phyloP scores from a whole-genome alignment of 1,140 invertebrate genomes.

The silkworm (Bombyx mori) region DNA sequence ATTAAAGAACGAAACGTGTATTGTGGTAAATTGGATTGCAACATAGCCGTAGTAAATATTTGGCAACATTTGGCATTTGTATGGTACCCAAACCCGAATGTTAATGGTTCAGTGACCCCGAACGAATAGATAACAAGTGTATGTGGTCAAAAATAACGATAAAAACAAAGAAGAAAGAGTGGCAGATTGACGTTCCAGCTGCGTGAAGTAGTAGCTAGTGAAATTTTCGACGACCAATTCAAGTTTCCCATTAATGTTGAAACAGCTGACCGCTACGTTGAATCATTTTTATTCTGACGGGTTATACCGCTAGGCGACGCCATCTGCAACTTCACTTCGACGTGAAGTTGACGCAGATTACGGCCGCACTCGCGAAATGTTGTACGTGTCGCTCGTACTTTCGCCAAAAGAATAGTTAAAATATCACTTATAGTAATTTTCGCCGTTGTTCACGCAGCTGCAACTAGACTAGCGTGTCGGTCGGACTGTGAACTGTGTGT shows the following conservation, averaged over 20 bases:
- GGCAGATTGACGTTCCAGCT: conserved; percentile 49
- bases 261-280: conserved; percentile 11
- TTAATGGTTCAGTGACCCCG: conserved; percentile 24
- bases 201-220: conserved; percentile 45
- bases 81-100: conserved; percentile 32
- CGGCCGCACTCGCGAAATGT: conserved; percentile 46
- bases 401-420: conserved; percentile 38
- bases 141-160: conserved; percentile 28
- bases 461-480: background rate
- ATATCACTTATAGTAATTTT: conserved; percentile 27
- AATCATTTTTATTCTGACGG: conserved; percentile 41
- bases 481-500: conserved; percentile 15
- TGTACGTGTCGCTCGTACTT: conserved; percentile 61
- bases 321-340: conserved; percentile 36
- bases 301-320: conserved; percentile 33
- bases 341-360: conserved; percentile 41
- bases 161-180: conserved; percentile 24
- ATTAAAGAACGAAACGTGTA: no score
- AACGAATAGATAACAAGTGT: conserved; percentile 41
- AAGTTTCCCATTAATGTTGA: conserved; percentile 18
- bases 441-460: conserved; percentile 4
- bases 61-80: conserved; percentile 18
- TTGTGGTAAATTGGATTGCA: no score
- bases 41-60: no score
- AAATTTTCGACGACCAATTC: conserved; percentile 21